Base-by-base conservation (phyloP, 2,113 vertebrate genomes). In the Machaerirhynchus nigripectus region DNA sequence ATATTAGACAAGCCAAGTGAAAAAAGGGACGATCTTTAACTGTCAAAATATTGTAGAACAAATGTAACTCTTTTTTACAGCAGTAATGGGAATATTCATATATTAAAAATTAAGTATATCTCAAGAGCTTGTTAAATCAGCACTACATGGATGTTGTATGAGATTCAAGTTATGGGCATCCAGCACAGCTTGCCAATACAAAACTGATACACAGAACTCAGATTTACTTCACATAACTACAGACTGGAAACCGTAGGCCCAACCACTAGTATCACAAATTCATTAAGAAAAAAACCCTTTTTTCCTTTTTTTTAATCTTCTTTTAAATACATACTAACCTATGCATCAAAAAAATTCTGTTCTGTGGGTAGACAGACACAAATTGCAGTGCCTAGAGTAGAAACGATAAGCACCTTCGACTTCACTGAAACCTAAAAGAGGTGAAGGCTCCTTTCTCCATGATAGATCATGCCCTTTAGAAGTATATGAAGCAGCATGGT, bases 311-410 rank as follows among this genome's bases (percentile, higher is more conserved):
- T 50, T 61, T 67, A 70, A 8, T 73, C 10, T 42, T 10, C 3
- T 33, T 88, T 80, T 21, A 40, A 73, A 79, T 37, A 53, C 5
- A 18, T 15, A 19, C 4, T 75, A 79, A 68, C 63, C 42, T 67
- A 77, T 69, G 79, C 27, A 94, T 87, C 77, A 17, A 67, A 95
- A 96, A 96, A 61, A 28, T 1, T n/a, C 8, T 82, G 27, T 92
- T 96, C 79, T 95, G 22, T 47, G 19, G 90, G 74, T 93, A 95
- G 80, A 89, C 21, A 91, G 85, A 95, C 83, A 74, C 30, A 50
- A 95, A 96, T 78, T 87, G 69, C 84, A 93, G 20, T 67, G 73
- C 65, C 84, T n/a, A 13, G 7, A 68, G 1, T 33, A 42, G 23
- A 80, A 82, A 85, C 4, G 63, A 28, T n/a, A 67, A 73, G 24